These are phyloP conservation scores for Coccyzus lansbergi DNA, from an alignment of 2,797 vertebrate genomes.

Conservation along the genomic window DNA sequence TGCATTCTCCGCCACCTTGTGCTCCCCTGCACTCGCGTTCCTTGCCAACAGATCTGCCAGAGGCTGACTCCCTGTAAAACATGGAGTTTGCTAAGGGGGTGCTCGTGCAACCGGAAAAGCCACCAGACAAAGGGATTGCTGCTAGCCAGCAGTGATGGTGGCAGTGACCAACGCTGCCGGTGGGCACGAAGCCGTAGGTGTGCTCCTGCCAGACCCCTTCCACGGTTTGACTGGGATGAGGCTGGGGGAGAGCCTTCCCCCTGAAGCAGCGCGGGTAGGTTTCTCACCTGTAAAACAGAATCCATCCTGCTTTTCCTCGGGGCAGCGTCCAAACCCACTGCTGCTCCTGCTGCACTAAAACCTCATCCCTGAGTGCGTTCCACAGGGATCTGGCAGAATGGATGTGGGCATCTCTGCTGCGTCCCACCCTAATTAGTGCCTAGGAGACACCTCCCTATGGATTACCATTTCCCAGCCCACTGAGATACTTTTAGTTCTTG, in stretches of 20 bases:
- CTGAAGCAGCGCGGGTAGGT: rapidly evolving
- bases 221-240: rapidly evolving
- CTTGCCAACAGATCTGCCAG: background rate
- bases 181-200: rapidly evolving
- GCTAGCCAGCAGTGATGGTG: background rate
- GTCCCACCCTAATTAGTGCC: rapidly evolving
- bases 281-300: background rate
- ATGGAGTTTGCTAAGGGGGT: background rate
- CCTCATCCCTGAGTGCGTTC: rapidly evolving
- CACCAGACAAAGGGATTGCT: conserved; percentile 42
- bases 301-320: background rate
- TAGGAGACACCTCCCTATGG: background rate
- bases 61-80: conserved; percentile 3
- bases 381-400: rapidly evolving
- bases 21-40: background rate
- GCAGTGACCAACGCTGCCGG: rapidly evolving
- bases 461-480: background rate
- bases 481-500: background rate
- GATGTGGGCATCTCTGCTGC: rapidly evolving
- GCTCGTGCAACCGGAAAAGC: background rate
- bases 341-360: background rate
- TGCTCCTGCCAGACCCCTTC: background rate
- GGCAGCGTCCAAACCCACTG: background rate
- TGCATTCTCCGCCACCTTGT: rapidly evolving
- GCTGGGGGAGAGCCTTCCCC: background rate